Evolutionary conservation across 1,140 invertebrate genomes (phyloP), one percentile per base, ranked within the genome.

Genomic region (Aphaenogaster floridana): DNA sequence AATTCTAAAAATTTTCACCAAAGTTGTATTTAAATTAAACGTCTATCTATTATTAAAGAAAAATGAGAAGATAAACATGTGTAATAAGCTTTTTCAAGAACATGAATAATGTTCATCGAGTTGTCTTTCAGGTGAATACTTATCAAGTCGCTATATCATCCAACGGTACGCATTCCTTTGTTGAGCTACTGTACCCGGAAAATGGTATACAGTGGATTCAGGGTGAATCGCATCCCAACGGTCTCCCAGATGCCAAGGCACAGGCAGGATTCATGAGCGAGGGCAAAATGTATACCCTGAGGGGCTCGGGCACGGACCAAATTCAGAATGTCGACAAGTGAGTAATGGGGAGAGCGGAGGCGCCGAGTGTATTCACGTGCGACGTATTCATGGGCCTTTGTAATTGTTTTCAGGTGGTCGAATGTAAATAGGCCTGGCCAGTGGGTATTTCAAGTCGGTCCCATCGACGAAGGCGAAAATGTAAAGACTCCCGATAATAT

Each of bases 211-310:
- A 98, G 93, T 99, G 99, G 99, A 97, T 99, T 61, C 97, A 98
- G 94, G 97, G 97, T 63, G 96, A 96, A 80, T 96, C 96, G 5
- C 96, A 96, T 52, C 95, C 96, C 50, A 96, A 96, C 81, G 97
- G 97, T 36, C 89, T 97, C 5, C 97, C 97, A 2, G 98, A 99
- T 93, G 98, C 98, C 0, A 97, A 98, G 87, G 98, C 98, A 17
- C 99, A 99, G 95, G 98, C 97, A 76, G 98, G 98, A n/a, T 98
- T 99, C 89, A 97, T 99, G 85, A 97, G 97, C 21, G 98, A 98
- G 93, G 97, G 97, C 59, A 96, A 97, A 88, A 95, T 97, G 39
- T 97, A 97, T 90, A 96, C 96, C 6, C 94, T 99, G 1, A 97
- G 97, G 81, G 97, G 97, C 45, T 99, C 98, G 28, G 98, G 98